Evolutionary conservation across 2,113 vertebrate genomes (phyloP).

Genomic region (Brachyhypopomus occidentalis): DNA sequence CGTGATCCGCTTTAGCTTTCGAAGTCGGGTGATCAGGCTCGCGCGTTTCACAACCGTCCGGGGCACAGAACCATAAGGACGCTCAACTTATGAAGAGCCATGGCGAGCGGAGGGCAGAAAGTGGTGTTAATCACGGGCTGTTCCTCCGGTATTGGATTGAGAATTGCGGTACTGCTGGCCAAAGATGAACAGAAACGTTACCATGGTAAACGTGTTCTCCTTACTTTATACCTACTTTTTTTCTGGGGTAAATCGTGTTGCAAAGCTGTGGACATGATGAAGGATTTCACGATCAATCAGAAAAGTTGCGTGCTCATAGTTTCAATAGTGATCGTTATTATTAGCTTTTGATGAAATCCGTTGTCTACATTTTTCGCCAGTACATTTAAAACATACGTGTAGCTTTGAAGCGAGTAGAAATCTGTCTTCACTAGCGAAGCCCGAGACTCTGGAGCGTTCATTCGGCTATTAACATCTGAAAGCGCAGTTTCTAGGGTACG

Average conservation of each 20-base stretch:
- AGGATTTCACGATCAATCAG: no score
- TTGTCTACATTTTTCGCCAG: no score
- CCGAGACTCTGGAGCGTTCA: constrained; percentile 42
- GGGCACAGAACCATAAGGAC: constrained; percentile 63
- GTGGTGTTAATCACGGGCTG: constrained; percentile 84
- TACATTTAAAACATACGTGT: no score
- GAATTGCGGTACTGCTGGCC: constrained; percentile 79
- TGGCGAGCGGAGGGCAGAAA: constrained; percentile 79
- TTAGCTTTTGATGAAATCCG: no score
- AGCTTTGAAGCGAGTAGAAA: no score
- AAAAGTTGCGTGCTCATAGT: no score
- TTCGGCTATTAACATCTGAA: constrained; percentile 72
- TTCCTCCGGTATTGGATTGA: constrained; percentile 82
- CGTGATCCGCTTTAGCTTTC: constrained; percentile 74
- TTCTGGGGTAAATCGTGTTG: neutral
- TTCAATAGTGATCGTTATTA: no score
- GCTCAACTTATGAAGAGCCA: constrained; percentile 60
- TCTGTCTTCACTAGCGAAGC: no score
- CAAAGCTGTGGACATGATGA: neutral
- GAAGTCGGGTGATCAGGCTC: constrained; percentile 68
- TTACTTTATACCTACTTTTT: constrained; percentile 32
- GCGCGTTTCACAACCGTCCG: constrained; percentile 63
- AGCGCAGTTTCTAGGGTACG: constrained; percentile 68
- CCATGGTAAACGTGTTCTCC: constrained; percentile 77
- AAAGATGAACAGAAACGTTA: constrained; percentile 80